These are phyloP conservation scores for Unio pictorum DNA, from an alignment of 2,888 invertebrate genomes.

Conservation along the genomic window DNA sequence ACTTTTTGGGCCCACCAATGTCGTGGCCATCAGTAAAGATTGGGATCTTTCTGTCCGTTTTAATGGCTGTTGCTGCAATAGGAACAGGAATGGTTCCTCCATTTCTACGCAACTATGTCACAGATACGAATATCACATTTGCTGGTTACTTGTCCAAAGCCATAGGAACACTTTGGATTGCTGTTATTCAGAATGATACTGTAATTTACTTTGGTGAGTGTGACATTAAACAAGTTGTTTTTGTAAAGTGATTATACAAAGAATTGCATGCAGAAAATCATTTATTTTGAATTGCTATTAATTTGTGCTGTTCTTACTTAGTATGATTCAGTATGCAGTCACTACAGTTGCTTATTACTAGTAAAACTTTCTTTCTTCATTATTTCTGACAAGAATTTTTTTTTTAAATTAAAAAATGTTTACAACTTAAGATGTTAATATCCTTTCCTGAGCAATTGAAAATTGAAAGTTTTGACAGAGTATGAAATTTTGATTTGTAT, in stretches of 20 bases:
- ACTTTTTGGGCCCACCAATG: constrained; percentile 59
- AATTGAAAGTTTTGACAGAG: no score
- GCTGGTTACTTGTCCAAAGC: constrained; percentile 66
- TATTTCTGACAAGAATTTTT: no score
- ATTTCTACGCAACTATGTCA: constrained; percentile 53
- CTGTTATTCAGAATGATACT: constrained; percentile 62
- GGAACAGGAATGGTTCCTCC: constrained; percentile 58
- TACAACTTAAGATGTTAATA: no score
- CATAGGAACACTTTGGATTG: constrained; percentile 67
- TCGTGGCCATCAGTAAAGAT: constrained; percentile 57
- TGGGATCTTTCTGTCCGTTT: constrained; percentile 60
- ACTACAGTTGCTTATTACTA: no score
- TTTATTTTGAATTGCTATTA: background rate
- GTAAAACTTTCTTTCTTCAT: no score
- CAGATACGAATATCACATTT: constrained; percentile 61
- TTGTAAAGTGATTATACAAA: no score
- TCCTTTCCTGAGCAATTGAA: no score
- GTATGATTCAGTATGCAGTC: no score
- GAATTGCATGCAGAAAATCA: no score
- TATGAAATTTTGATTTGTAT: no score
- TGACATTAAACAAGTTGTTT: background rate
- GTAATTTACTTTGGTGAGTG: constrained; percentile 65
- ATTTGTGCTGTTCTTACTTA: background rate
- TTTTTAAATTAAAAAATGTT: no score
- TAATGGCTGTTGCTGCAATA: constrained; percentile 60